These are phyloP conservation scores for Sylvia atricapilla DNA, from an alignment of 2,113 vertebrate species.

Conservation along the genomic window DNA sequence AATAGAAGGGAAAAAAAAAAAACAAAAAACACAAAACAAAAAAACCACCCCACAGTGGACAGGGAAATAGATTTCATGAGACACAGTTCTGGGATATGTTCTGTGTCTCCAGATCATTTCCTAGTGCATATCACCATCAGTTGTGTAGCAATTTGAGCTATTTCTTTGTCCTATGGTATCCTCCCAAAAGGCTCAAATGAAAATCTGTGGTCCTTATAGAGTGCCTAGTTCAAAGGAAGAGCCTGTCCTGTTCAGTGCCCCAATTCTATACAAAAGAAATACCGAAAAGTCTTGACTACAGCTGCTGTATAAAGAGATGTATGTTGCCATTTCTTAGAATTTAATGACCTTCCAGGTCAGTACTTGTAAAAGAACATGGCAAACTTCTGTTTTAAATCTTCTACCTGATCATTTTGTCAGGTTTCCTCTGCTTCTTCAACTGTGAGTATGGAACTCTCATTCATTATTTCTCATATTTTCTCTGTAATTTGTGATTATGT, in stretches of 20 bases:
- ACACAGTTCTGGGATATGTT: neutral
- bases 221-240: neutral
- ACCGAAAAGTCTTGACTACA: neutral
- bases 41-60: fast-evolving
- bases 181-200: neutral
- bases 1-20: neutral
- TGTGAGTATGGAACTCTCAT: neutral
- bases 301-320: neutral
- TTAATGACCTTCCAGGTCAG: neutral
- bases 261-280: neutral
- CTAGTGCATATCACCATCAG: no score
- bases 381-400: neutral
- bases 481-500: neutral
- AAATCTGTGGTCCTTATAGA: neutral
- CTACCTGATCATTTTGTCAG: neutral
- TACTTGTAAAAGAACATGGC: neutral
- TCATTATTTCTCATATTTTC: neutral
- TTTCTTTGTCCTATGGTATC: neutral
- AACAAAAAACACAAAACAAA: neutral
- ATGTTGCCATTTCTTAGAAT: neutral
- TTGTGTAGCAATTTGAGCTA: neutral
- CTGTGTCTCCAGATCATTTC: neutral
- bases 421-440: neutral
- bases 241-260: neutral
- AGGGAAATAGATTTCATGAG: neutral